Conservation (phyloP, 2,113 vertebrate species). For the Sapayoa aenigma region DNA sequence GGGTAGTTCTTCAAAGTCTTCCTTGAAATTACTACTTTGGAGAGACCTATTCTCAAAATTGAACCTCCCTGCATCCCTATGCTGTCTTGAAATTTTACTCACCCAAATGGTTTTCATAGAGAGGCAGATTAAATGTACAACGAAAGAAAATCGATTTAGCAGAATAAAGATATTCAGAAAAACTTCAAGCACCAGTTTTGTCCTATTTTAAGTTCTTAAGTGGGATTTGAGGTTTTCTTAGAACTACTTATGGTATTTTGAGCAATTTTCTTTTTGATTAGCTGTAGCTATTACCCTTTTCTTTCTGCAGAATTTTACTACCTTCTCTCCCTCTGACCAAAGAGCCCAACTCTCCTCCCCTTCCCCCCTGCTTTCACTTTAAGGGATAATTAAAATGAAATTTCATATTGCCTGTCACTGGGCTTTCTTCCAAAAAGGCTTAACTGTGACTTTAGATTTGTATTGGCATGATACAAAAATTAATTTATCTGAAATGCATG, state of each 20-base stretch:
- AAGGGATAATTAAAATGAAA: neutral
- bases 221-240: conserved; percentile 30
- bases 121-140: neutral
- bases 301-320: neutral
- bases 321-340: neutral
- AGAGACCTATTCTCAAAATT: neutral
- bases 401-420: neutral
- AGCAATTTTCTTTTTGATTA: conserved; percentile 1
- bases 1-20: neutral
- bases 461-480: neutral
- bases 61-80: neutral
- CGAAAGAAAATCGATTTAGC: neutral
- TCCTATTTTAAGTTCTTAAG: neutral
- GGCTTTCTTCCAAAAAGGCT: neutral
- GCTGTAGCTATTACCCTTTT: neutral
- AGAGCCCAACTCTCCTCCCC: neutral
- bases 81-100: neutral
- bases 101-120: neutral
- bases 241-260: neutral
- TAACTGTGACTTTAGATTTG: neutral
- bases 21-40: neutral
- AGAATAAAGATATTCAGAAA: neutral
- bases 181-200: neutral
- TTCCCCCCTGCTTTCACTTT: neutral
- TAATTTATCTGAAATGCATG: neutral